A percentile compares a stretch with the other conserved stretches of the same genome.
Evolutionary conservation across 2,113 vertebrate species (phyloP).

Genomic region (Phalacrocorax pelagicus): DNA sequence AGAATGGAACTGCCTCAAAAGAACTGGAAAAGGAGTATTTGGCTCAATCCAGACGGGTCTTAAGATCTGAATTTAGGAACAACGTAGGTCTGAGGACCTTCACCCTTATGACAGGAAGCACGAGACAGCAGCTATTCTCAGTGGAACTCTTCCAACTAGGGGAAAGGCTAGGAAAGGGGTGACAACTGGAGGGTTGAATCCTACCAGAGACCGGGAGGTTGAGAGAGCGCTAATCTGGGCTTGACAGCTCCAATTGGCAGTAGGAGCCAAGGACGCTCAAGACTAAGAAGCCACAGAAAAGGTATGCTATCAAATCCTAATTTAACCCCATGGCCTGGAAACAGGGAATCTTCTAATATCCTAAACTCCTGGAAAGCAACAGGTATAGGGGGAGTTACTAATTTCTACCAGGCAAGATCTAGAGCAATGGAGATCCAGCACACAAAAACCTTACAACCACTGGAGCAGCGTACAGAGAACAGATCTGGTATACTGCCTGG

Average conservation of each 20-base stretch:
- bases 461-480: not conserved
- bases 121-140: too few species aligned
- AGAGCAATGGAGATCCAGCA: not conserved
- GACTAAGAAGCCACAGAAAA: not conserved
- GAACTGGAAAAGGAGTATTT: not conserved
- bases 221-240: not conserved
- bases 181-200: not conserved
- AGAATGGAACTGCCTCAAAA: not conserved
- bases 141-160: not conserved
- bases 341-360: not conserved
- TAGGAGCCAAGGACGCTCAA: not conserved
- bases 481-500: not conserved
- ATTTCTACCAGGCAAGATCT: not conserved
- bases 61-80: not conserved
- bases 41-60: not conserved
- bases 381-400: too few species aligned
- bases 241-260: not conserved
- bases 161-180: not conserved
- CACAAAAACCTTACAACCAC: fast-evolving
- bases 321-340: not conserved
- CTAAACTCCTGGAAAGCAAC: not conserved
- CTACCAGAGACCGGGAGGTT: not conserved
- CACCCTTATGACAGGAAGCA: not conserved
- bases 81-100: not conserved
- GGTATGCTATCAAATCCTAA: not conserved